Conservation (phyloP, 2,113 vertebrate genomes). For the Caranx melampygus region DNA sequence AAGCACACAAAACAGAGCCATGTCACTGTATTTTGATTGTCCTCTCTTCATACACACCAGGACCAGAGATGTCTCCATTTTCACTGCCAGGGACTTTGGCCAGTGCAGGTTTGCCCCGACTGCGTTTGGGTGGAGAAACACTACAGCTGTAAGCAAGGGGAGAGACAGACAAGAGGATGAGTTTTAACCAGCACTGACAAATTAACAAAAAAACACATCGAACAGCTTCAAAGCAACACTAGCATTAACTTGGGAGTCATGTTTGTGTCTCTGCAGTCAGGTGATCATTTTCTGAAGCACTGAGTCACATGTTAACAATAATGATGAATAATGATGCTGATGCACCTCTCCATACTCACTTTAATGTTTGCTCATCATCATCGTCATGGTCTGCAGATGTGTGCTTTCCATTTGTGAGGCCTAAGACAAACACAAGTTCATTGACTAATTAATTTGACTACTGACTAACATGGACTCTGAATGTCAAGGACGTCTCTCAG, state of each 20-base stretch:
- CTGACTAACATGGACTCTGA: slow-evolving; percentile 1
- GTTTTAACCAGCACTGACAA: background rate
- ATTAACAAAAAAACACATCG: background rate
- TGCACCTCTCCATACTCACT: slow-evolving; percentile 74
- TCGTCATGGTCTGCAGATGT: slow-evolving; percentile 82
- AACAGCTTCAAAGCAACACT: no score
- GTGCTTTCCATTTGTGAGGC: slow-evolving; percentile 89
- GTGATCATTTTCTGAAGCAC: background rate
- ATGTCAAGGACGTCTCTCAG: background rate
- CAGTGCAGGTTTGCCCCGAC: slow-evolving; percentile 94
- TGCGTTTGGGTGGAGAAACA: slow-evolving; percentile 89
- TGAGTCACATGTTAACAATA: background rate
- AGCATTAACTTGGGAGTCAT: background rate
- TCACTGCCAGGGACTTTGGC: slow-evolving; percentile 88
- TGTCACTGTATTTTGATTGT: slow-evolving; percentile 18
- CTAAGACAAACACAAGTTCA: slow-evolving; percentile 72
- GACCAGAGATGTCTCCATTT: slow-evolving; percentile 86
- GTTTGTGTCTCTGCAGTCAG: background rate
- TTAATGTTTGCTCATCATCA: slow-evolving; percentile 82
- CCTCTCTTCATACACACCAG: slow-evolving; percentile 83
- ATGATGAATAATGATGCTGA: background rate
- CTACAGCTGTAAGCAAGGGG: slow-evolving; percentile 69
- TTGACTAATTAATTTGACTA: background rate
- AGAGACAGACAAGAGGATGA: background rate
- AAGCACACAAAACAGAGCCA: background rate